Evolutionary conservation across 2,888 invertebrate genomes (phyloP).

Genomic region (Pyrrhosoma nymphula): DNA sequence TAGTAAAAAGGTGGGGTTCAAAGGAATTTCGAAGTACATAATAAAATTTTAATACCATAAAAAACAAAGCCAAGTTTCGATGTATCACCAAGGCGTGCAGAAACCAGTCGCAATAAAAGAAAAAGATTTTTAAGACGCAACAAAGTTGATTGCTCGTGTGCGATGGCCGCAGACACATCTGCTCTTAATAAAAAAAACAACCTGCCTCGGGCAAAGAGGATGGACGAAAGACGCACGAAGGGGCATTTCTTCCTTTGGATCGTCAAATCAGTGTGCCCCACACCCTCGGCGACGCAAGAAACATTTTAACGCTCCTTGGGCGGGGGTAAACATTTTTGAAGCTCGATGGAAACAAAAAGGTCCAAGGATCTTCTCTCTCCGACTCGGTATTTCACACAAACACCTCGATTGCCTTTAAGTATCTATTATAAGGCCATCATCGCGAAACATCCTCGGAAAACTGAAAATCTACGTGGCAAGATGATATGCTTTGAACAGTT

Average conservation of each 20-base stretch:
- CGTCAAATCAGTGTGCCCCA: not conserved
- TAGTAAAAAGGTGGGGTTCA: not conserved
- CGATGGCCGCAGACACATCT: not conserved
- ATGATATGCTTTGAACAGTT: not conserved
- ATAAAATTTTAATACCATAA: not conserved
- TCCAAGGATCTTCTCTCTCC: not conserved
- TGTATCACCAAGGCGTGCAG: not conserved
- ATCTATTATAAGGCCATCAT: slow-evolving; percentile 5
- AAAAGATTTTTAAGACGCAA: not conserved
- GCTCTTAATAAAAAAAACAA: no score
- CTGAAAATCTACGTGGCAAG: not conserved
- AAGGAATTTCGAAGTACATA: not conserved
- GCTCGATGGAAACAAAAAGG: not conserved
- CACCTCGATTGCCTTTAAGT: not conserved
- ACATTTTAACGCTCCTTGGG: slow-evolving; percentile 3
- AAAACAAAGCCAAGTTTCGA: not conserved
- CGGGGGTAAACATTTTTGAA: not conserved
- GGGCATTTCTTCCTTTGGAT: not conserved
- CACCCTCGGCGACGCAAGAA: not conserved
- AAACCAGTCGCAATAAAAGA: not conserved
- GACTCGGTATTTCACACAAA: not conserved
- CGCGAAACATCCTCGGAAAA: not conserved
- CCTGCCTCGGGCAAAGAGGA: not conserved
- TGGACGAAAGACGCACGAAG: not conserved
- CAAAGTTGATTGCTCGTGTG: not conserved